phyloP scores from a whole-genome alignment of 2,113 vertebrate species.

The Bungarus multicinctus region DNA sequence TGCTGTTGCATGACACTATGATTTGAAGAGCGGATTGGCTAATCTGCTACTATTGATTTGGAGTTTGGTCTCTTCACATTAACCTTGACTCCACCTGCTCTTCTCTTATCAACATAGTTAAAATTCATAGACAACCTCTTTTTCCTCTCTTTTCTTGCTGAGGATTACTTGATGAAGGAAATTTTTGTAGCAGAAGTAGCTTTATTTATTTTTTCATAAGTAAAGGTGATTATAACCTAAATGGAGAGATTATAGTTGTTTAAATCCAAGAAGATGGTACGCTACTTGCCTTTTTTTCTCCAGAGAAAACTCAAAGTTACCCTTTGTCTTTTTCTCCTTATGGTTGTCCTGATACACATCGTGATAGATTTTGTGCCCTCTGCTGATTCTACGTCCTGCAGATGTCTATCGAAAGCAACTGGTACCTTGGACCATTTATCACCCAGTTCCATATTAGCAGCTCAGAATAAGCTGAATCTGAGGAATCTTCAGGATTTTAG shows the following conservation, averaged over 20 bases:
- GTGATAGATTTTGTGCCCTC: conserved; percentile 61
- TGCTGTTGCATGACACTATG: background rate
- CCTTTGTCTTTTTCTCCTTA: conserved; percentile 67
- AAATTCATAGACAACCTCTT: background rate
- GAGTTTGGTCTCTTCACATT: conserved; percentile 40
- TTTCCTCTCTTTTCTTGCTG: background rate
- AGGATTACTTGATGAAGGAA: rapidly evolving
- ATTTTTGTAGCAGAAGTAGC: background rate
- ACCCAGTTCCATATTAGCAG: rapidly evolving
- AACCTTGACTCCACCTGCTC: conserved; percentile 42
- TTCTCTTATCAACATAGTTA: conserved; percentile 35
- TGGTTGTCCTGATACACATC: conserved; percentile 70
- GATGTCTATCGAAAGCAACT: background rate
- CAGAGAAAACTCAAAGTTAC: conserved; percentile 67
- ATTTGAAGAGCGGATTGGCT: conserved; percentile 9
- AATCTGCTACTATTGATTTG: conserved; percentile 43
- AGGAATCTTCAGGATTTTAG: conserved; percentile 61
- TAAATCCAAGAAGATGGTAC: conserved; percentile 34
- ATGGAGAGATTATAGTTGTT: background rate
- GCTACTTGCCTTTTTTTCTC: conserved; percentile 39
- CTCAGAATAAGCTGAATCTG: conserved; percentile 42
- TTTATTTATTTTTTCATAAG: background rate
- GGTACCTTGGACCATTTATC: rapidly evolving
- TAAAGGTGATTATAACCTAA: background rate
- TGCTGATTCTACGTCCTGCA: conserved; percentile 1